Evolutionary conservation across 2,113 vertebrate genomes (phyloP), one percentile per base, ranked within the genome.

Genomic region (Petrocephalus microphthalmus): DNA sequence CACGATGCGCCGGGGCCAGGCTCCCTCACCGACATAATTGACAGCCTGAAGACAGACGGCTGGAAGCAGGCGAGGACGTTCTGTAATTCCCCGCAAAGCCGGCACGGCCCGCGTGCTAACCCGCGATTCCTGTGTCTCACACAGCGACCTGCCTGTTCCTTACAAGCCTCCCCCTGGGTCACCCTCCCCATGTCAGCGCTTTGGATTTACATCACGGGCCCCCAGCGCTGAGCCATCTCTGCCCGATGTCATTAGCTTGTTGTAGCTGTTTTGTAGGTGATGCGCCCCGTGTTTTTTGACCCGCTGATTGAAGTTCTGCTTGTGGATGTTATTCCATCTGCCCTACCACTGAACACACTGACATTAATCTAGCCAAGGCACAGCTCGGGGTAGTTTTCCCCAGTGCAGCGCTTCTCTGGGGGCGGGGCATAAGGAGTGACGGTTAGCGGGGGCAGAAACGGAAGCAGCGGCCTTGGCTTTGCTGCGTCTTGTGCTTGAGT

Each of bases 21-120:
- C 54, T 53, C 86, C 22, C 56, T 25, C 64, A 71, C 56, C 42
- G 25, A 8, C 37, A 13, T 84, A 83, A 87, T 89, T 56, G 57
- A 33, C 88, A 84, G 53, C 56, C 85, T 52, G 85, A 90, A 67
- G 78, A 78, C 45, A 37, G 84, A 52, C 47, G n/a, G 74, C 29
- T 42, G 6, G 20, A 49, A 25, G 25, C 37, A 8, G 82, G 3
- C 22, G 2, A 52, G 11, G 20, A 51, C 49, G n/a, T 57, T 82
- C 15, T 37, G 67, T 33, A 19, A 74, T 33, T 74, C 29, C 67
- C 29, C 25, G 2, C 5, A 4, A 15, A 5, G 29, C 29, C 29
- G 5, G 11, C 67, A 74, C 25, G 13, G 29, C 5, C 33, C 22
- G 42, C 52, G 60, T 37, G 13, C 13, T 37, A 7, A 13, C 25